These are phyloP conservation scores for Gyrodactylus bullatarudis DNA, from an alignment of 1,140 invertebrate genomes.

Conservation along the genomic window DNA sequence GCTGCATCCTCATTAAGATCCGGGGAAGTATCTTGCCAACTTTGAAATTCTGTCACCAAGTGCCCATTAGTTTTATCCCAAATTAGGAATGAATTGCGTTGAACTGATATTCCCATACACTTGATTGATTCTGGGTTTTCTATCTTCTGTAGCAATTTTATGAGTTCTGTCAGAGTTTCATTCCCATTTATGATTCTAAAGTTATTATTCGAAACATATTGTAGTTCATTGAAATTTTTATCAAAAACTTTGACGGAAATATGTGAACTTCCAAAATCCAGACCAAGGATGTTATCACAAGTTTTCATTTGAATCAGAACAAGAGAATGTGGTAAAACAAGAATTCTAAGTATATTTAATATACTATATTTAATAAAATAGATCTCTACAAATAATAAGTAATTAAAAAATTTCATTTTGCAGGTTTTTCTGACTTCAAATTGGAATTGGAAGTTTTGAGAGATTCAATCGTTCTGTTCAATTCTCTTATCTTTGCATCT, in stretches of 20 bases:
- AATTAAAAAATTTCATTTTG: too few relatives aligned
- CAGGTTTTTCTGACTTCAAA: too few relatives aligned
- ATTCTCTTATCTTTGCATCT: conserved; percentile 3
- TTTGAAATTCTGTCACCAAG: background rate
- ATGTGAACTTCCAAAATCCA: background rate
- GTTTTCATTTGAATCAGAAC: background rate
- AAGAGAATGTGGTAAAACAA: too few relatives aligned
- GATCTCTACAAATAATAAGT: too few relatives aligned
- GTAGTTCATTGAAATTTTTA: background rate
- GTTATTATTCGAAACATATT: too few relatives aligned
- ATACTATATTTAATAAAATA: too few relatives aligned
- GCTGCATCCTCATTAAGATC: background rate
- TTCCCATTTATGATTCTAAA: too few relatives aligned
- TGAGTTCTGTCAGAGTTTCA: too few relatives aligned
- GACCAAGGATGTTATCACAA: background rate
- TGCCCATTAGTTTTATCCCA: background rate
- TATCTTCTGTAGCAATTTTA: too few relatives aligned
- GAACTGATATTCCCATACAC: conserved; percentile 2
- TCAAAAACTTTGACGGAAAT: background rate
- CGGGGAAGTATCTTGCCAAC: background rate
- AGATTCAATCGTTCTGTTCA: background rate
- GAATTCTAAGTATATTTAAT: too few relatives aligned
- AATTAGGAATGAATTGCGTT: conserved; percentile 1
- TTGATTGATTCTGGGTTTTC: too few relatives aligned
- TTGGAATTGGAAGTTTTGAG: background rate